These are phyloP conservation scores for Linurgus olivaceus DNA, from an alignment of 2,797 vertebrate species.

Conservation along the genomic window DNA sequence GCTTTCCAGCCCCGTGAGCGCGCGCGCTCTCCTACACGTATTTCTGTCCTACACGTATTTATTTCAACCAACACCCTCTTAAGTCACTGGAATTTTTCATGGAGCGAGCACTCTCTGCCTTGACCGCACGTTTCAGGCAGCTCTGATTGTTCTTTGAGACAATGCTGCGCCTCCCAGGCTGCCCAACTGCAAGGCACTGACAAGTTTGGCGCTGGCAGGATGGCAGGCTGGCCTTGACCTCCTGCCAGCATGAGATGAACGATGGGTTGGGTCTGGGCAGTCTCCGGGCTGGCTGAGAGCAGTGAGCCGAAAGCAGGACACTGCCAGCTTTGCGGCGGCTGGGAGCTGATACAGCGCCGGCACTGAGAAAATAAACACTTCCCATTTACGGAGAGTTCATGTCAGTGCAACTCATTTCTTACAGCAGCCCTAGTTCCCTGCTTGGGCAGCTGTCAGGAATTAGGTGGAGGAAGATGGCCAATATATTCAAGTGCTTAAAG, in stretches of 20 bases:
- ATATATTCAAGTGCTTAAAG: constrained; percentile 52
- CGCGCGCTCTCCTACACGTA: fast-evolving
- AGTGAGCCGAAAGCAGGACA: background rate
- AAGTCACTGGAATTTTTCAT: background rate
- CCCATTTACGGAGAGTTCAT: constrained; percentile 8
- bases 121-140: background rate
- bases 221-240: constrained; percentile 40
- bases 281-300: background rate
- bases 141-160: constrained; percentile 1
- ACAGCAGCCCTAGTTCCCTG: background rate
- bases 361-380: constrained; percentile 25
- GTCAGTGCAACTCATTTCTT: background rate
- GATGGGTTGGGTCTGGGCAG: background rate
- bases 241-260: background rate
- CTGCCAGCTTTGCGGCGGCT: background rate
- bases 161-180: constrained; percentile 3
- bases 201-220: background rate
- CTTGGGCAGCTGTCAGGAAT: constrained; percentile 65
- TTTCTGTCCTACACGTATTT: fast-evolving
- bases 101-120: background rate
- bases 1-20: background rate
- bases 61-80: background rate
- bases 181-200: background rate
- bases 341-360: background rate
- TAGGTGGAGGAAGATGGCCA: constrained; percentile 60